These are phyloP conservation scores for Ormyrus labotus DNA, from an alignment of 2,888 invertebrate species.

Conservation along the genomic window DNA sequence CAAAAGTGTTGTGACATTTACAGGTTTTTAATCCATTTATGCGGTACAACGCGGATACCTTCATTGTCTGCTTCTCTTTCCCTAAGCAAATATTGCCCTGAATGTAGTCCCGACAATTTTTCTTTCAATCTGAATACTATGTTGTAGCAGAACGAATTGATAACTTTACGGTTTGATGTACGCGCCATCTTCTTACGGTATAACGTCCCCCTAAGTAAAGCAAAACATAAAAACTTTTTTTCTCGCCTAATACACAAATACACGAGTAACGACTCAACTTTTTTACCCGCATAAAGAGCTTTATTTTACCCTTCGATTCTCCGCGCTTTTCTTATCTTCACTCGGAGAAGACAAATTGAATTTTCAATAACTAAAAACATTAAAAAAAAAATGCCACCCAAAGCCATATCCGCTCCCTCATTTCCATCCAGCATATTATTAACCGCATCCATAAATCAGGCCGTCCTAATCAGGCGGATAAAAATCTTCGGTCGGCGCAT, in stretches of 20 bases:
- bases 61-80: slow-evolving; percentile 40
- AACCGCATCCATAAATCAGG: slow-evolving; percentile 7
- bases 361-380: no score
- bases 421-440: no score
- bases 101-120: slow-evolving; percentile 12
- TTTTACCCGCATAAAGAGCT: not conserved
- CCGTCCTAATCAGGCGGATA: slow-evolving; percentile 22
- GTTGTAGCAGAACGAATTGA: slow-evolving; percentile 46
- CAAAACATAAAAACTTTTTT: slow-evolving; percentile 1
- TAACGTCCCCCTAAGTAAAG: not conserved
- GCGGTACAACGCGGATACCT: slow-evolving; percentile 60
- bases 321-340: not conserved
- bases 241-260: not conserved
- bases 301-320: not conserved
- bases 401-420: no score
- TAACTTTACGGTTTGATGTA: slow-evolving; percentile 48
- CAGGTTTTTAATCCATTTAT: no score
- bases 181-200: slow-evolving; percentile 28
- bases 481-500: slow-evolving; percentile 2
- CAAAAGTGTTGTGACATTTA: no score
- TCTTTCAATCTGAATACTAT: slow-evolving; percentile 4
- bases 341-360: no score
- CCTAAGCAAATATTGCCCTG: slow-evolving; percentile 47
- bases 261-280: not conserved
- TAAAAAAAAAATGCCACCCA: no score